Percentiles rank a stretch among this genome's conserved stretches.
Conservation (phyloP, 2,888 invertebrate genomes). For the Eugnorisma glareosa region DNA sequence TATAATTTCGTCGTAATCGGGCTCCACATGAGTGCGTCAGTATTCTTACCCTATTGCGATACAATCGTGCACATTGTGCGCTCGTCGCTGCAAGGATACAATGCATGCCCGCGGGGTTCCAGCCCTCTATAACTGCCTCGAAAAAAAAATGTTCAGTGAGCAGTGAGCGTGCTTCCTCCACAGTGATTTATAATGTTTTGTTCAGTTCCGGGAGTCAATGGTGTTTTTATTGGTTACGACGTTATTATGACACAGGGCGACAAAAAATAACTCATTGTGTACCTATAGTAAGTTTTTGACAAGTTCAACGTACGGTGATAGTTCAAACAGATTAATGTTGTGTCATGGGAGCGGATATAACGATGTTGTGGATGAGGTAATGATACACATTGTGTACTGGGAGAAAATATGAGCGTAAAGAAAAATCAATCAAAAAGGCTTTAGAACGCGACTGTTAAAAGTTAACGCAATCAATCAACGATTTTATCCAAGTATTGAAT, state of each 20-base stretch:
- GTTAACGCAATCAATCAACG: slow-evolving; percentile 13
- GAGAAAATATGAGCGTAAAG: background rate
- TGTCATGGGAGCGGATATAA: slow-evolving; percentile 42
- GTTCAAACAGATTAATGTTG: slow-evolving; percentile 37
- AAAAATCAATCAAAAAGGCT: background rate
- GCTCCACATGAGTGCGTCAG: slow-evolving; percentile 47
- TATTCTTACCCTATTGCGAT: slow-evolving; percentile 59
- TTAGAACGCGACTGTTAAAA: slow-evolving; percentile 5
- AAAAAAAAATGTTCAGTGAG: slow-evolving; percentile 68
- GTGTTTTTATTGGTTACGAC: slow-evolving; percentile 81
- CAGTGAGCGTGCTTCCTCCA: slow-evolving; percentile 67
- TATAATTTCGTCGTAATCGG: slow-evolving; percentile 56
- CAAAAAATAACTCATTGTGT: slow-evolving; percentile 72
- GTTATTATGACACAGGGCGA: slow-evolving; percentile 76
- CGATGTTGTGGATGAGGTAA: slow-evolving; percentile 10
- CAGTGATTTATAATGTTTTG: slow-evolving; percentile 82
- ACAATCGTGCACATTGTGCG: slow-evolving; percentile 63
- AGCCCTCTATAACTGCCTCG: slow-evolving; percentile 64
- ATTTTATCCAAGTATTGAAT: slow-evolving; percentile 34
- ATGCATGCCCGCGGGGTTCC: slow-evolving; percentile 63
- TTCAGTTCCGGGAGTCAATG: slow-evolving; percentile 84
- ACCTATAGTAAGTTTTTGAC: slow-evolving; percentile 68
- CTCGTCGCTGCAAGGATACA: slow-evolving; percentile 45
- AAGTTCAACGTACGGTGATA: slow-evolving; percentile 51
- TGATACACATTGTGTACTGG: slow-evolving; percentile 25